Conservation (phyloP, 2,113 vertebrate species). For the Poeciliopsis retropinna region DNA sequence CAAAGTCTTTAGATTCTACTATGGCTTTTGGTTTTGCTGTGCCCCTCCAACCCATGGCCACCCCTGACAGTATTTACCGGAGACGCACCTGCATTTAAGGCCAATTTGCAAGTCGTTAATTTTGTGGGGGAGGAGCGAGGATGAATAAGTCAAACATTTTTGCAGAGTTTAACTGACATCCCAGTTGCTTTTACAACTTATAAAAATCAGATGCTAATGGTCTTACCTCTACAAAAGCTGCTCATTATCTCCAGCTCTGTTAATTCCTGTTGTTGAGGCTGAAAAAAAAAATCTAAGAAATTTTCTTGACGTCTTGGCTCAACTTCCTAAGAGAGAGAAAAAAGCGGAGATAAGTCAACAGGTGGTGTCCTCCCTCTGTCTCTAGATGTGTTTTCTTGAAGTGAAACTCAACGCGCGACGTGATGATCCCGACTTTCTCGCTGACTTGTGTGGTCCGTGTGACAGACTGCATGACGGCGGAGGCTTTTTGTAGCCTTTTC, state of each 20-base stretch:
- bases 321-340: not conserved
- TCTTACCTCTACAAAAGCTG: conserved; percentile 63
- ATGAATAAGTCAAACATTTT: not conserved
- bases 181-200: not conserved
- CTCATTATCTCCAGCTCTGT: conserved; percentile 58
- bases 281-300: not conserved
- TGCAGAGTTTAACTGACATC: not conserved
- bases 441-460: conserved; percentile 72
- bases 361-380: conserved; percentile 34
- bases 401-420: not conserved
- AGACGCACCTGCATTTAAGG: not conserved
- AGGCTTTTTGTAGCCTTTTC: conserved; percentile 75
- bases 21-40: not conserved
- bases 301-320: not conserved
- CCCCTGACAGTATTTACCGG: not conserved
- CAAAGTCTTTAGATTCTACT: not conserved
- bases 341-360: conserved; percentile 3
- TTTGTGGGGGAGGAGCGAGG: too few relatives aligned
- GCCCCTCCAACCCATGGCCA: not conserved
- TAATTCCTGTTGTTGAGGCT: conserved; percentile 35
- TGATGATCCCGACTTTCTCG: conserved; percentile 13
- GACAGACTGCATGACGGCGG: conserved; percentile 76
- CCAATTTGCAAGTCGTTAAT: not conserved
- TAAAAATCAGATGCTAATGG: not conserved
- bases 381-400: not conserved